A percentile compares a stretch with the other conserved stretches of the same genome.
These are phyloP conservation scores for Chrysaora quinquecirrha DNA, from an alignment of 30 jellyfish, hydroid and myxozoan genomes.

Conservation along the genomic window DNA sequence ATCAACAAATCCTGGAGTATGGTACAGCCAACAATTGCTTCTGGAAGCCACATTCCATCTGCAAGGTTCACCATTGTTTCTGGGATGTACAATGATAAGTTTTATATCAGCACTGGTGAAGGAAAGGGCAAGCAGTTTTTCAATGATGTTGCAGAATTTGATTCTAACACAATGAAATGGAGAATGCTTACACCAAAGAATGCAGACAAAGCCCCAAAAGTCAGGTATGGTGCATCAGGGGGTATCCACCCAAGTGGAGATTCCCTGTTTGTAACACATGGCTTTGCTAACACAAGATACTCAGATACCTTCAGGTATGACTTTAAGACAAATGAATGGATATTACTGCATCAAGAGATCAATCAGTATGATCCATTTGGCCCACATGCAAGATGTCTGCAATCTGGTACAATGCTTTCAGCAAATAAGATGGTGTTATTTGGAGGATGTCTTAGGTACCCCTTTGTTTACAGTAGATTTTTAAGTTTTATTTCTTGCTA, in stretches of 20 bases:
- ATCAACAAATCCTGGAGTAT: conserved; percentile 17
- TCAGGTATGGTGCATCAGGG: conserved; percentile 41
- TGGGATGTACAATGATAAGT: conserved; percentile 14
- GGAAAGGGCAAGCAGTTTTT: conserved; percentile 23
- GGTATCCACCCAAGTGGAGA: conserved; percentile 25
- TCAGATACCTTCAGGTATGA: conserved; percentile 30
- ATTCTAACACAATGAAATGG: conserved; percentile 22
- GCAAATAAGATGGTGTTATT: conserved; percentile 11
- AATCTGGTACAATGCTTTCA: conserved; percentile 43
- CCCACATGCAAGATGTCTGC: conserved; percentile 46
- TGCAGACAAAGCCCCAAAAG: conserved; percentile 19
- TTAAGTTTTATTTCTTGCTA: too few species aligned
- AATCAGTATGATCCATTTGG: conserved; percentile 7
- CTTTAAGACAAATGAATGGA: conserved; percentile 14
- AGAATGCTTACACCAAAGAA: not conserved
- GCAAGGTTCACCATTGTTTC: conserved; percentile 35
- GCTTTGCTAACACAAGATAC: conserved; percentile 31
- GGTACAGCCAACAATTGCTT: not conserved
- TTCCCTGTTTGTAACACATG: conserved; percentile 27
- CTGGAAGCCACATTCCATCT: conserved; percentile 1
- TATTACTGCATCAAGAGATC: not conserved
- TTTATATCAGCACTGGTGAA: conserved; percentile 51
- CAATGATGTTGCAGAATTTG: conserved; percentile 21
- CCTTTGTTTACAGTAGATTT: too few species aligned
- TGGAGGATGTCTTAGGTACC: conserved; percentile 46